A percentile compares a stretch with the other conserved stretches of the same genome.
Evolutionary conservation across 2,797 vertebrate genomes (phyloP).

Genomic region (Sparus aurata): DNA sequence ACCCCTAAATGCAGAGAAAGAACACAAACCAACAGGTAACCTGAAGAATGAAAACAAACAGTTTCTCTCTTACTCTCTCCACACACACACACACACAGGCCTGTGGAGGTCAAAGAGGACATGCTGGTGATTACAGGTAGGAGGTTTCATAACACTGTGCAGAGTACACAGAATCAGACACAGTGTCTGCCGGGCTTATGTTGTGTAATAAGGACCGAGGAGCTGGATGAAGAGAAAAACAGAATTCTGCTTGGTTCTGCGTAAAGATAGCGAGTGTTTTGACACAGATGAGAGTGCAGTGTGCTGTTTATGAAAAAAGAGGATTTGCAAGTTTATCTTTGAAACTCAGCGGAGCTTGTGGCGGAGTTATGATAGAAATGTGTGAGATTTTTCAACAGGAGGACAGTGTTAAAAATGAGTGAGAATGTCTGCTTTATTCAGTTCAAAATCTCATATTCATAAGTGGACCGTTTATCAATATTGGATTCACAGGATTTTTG

Average conservation of each 20-base stretch:
- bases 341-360: not conserved
- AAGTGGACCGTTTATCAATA: not conserved
- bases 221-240: conserved; percentile 16
- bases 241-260: not conserved
- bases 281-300: not conserved
- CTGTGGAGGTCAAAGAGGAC: conserved; percentile 46
- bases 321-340: too few species aligned
- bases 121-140: conserved; percentile 36
- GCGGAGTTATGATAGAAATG: not conserved
- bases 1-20: not conserved
- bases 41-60: not conserved
- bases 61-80: not conserved
- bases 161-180: conserved; percentile 34
- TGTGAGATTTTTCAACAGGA: not conserved
- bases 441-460: not conserved
- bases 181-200: conserved; percentile 32
- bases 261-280: not conserved
- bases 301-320: not conserved
- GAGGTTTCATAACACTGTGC: conserved; percentile 42
- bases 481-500: conserved; percentile 10
- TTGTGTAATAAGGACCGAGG: conserved; percentile 28
- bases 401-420: conserved; percentile 9
- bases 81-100: not conserved
- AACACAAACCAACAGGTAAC: conserved; percentile 4
- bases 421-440: conserved; percentile 14